A percentile compares a stretch with the other conserved stretches of the same genome.
phyloP scores from a whole-genome alignment of 2,888 invertebrate genomes.

The Cactoblastis cactorum region DNA sequence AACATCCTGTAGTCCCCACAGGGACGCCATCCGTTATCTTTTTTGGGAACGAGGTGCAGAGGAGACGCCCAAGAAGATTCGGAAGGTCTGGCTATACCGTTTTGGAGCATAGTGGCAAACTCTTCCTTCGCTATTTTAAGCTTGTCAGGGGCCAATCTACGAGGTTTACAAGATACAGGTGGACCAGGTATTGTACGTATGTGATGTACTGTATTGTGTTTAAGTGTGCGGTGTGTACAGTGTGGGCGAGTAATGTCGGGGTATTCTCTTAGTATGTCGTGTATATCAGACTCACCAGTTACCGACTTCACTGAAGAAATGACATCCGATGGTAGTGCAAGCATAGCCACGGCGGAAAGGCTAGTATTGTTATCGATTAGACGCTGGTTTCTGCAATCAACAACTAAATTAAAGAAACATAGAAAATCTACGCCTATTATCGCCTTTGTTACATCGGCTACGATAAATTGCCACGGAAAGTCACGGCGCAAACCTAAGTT shows the following conservation, averaged over 20 bases:
- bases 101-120: not conserved
- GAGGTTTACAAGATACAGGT: not conserved
- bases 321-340: not conserved
- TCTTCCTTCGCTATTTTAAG: not conserved
- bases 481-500: slow-evolving; percentile 27
- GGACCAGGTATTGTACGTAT: not conserved
- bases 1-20: not conserved
- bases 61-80: not conserved
- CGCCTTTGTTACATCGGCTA: slow-evolving; percentile 29
- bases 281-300: no score
- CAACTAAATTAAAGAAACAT: slow-evolving; percentile 4
- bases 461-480: slow-evolving; percentile 27
- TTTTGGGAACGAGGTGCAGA: not conserved
- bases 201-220: not conserved
- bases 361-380: slow-evolving; percentile 13
- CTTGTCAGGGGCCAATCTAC: not conserved
- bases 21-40: not conserved
- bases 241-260: no score
- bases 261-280: not conserved
- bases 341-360: not conserved
- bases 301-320: not conserved
- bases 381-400: slow-evolving; percentile 13
- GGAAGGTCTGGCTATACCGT: not conserved
- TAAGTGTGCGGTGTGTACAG: not conserved
- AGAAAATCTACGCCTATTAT: slow-evolving; percentile 33